Base-by-base conservation (phyloP, 2,113 vertebrate species). In the Salvator merianae region DNA sequence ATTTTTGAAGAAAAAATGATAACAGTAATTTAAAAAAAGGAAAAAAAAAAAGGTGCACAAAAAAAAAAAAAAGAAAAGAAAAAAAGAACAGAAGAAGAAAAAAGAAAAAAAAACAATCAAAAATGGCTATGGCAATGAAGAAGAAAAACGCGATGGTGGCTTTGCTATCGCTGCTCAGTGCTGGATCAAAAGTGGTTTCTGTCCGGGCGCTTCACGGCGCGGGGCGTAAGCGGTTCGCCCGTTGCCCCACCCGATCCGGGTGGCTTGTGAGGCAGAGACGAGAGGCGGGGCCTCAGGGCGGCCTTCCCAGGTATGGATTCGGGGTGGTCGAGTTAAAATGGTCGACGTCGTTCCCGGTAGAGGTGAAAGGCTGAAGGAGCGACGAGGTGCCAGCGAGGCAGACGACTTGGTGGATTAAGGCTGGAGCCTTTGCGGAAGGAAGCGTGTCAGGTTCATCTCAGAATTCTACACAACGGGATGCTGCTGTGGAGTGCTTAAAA, bases 1-100 rank as follows among this genome's bases (percentile, higher is more conserved):
- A 3, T 83, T 87, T 86, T 89, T 71, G 84, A 3, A 3, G 81
- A 87, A 80, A 79, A 68, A 47, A 47, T 47, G 10, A 32, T 69
- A 28, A 7, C 47, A 86, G 1, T 0, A 22, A 76, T 18, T 74
- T 20, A 63, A 62, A 84, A 66, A 40, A 70, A 77, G 50, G 5
- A 78, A 22, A 28, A 26, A 77, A 34, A 50, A 18, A n/a, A n/a
- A n/a, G n/a, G n/a, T n/a, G n/a, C n/a, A n/a, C n/a, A n/a, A n/a
- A n/a, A n/a, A n/a, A 62, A 9, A 47, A 7, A 22, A 12, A 63
- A 71, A 78, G 50, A 40, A 70, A 77, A 68, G 5, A 78, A 14
- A 30, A 26, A 70, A 63, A 71, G 78, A 66, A 32, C 59, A 77
- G 50, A 13, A 78, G 14, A 30, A 26, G 70, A 13, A 65, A 72